These are phyloP conservation scores for Poecilia gillii DNA, from an alignment of 2,797 vertebrate genomes.

Conservation along the genomic window DNA sequence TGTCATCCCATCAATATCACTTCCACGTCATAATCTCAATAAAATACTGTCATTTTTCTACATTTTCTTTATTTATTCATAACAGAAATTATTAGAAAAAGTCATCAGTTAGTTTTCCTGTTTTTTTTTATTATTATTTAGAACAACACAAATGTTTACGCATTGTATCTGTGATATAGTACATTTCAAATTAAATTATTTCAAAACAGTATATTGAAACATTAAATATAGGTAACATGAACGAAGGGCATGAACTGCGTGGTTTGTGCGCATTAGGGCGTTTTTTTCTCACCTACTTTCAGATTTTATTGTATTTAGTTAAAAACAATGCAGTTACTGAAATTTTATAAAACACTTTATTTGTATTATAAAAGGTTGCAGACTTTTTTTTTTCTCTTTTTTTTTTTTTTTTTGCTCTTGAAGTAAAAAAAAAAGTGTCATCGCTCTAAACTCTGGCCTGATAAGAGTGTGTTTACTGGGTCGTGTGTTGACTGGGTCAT, in stretches of 20 bases:
- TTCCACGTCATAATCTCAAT: background rate
- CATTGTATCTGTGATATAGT: conserved; percentile 80
- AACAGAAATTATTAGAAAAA: conserved; percentile 42
- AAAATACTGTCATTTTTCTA: background rate
- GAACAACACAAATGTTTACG: conserved; percentile 81
- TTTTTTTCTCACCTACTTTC: conserved; percentile 46
- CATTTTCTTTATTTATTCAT: background rate
- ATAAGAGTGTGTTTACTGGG: conserved; percentile 43
- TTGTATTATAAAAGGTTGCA: conserved; percentile 68
- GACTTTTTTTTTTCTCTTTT: conserved; percentile 36
- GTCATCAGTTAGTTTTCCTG: conserved; percentile 42
- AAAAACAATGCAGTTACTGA: conserved; percentile 71
- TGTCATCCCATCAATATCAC: background rate
- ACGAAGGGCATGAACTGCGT: conserved; percentile 63
- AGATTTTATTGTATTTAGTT: conserved; percentile 61
- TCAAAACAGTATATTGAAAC: conserved; percentile 80
- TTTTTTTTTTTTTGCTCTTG: conserved; percentile 35
- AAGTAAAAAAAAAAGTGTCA: conserved; percentile 25
- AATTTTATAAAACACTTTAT: conserved; percentile 70
- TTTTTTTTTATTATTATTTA: conserved; percentile 65
- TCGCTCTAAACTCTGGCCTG: conserved; percentile 53
- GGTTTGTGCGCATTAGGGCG: conserved; percentile 51
- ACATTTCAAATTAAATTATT: conserved; percentile 86
- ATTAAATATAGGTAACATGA: conserved; percentile 80
- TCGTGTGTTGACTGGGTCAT: conserved; percentile 49